A percentile compares a stretch with the other conserved stretches of the same genome.
Conservation (phyloP, 2,888 invertebrate genomes). For the Bimastos eiseni region DNA sequence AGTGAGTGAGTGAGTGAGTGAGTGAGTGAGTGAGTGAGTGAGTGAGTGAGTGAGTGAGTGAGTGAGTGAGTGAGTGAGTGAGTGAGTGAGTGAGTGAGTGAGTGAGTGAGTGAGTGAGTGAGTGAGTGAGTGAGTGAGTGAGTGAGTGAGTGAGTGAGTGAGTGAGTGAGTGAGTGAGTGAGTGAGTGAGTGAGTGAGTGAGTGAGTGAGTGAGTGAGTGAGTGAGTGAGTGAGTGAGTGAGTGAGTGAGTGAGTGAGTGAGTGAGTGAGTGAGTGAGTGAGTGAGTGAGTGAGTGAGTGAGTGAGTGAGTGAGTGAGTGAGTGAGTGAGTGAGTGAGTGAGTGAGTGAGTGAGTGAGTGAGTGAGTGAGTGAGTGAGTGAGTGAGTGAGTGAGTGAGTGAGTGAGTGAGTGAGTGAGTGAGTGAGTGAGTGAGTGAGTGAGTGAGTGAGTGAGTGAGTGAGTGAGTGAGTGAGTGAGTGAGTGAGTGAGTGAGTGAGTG, state of each 20-base stretch:
- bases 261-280: too few relatives aligned
- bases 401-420: too few relatives aligned
- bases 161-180: conserved; percentile 31
- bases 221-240: conserved; percentile 29
- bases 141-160: conserved; percentile 37
- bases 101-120: conserved; percentile 30
- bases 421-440: too few relatives aligned
- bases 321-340: too few relatives aligned
- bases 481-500: too few relatives aligned
- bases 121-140: conserved; percentile 32
- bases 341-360: too few relatives aligned
- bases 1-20: conserved; percentile 26
- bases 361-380: too few relatives aligned
- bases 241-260: conserved; percentile 30
- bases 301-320: too few relatives aligned
- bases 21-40: conserved; percentile 32
- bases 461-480: too few relatives aligned
- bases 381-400: too few relatives aligned
- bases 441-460: too few relatives aligned
- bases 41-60: conserved; percentile 35
- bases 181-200: conserved; percentile 31
- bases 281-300: too few relatives aligned
- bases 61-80: conserved; percentile 35
- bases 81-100: conserved; percentile 33
- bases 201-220: conserved; percentile 29